Evolutionary conservation across 2,797 vertebrate genomes (phyloP), one percentile per base, ranked within the genome.

Genomic region (Crax fasciolata): DNA sequence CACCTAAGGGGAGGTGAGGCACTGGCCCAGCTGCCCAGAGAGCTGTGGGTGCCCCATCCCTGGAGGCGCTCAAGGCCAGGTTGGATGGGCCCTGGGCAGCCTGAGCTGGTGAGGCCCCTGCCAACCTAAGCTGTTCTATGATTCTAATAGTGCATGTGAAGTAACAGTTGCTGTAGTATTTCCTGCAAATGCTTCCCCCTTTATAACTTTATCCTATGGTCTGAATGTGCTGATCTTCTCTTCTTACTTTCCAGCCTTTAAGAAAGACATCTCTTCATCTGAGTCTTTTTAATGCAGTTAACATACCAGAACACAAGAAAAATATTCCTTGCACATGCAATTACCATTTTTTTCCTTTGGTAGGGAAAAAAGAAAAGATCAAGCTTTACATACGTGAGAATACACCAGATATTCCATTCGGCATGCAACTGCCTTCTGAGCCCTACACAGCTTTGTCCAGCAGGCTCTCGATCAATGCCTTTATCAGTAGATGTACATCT

Each of bases 401-500:
- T 7, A 18, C n/a, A 2, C 51, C 32, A 51, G 48, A 65, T 74
- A 58, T 14, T 90, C 25, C 44, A 13, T n/a, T 58, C 32, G 67
- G 18, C 14, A 1, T 30, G 49, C 19, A 68, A 41, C 43, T 62
- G 28, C 39, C 16, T 55, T 32, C 48, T 68, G 55, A 9, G n/a
- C 12, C 1, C 18, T 62, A 14, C 11, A 15, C 7, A 58, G 17
- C 43, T 93, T 76, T 48, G 2, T 59, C 82, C 39, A 4, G 1
- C 32, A 49, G 39, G 13, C 46, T 75, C 80, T 72, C 75, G 51
- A 61, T 46, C 38, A 73, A 62, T n/a, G 27, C 12, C 44, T 70
- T 81, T 63, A 10, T 73, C 70, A 90, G n/a, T 9, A 66, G 30
- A 7, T 0, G 0, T n/a, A 24, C 1, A 1, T 41, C 16, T 82